Base-by-base conservation (phyloP, 2,888 invertebrate species). In the Alentia gelatinosa region DNA sequence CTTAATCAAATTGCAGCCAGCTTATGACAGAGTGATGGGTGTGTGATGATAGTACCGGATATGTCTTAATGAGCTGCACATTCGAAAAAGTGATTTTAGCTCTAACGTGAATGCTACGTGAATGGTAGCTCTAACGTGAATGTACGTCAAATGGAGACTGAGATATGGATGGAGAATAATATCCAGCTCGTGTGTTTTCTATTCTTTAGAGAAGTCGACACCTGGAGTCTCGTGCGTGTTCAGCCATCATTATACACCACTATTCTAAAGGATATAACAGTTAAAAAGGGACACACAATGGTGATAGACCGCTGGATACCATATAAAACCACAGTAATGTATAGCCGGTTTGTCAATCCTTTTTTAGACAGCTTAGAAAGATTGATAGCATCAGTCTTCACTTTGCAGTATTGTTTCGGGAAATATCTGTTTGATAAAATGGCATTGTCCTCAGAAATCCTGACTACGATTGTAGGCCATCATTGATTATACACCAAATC, bases 11-110 rank as follows among this genome's bases (percentile, higher is more conserved):
- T 79, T 79, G 79, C 39, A 37, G 37, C n/a, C n/a, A 39, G 79
- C 79, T 19, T 79, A 79, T 79, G 79, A 79, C 79, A 79, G 79
- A 39, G 79, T 79, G 79, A 79, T 39, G 79, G 79, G 37, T 23
- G 23, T 35, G 23, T 39, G 79, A 37, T 79, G 79, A 79, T 79
- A 79, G 79, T 35, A 19, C 39, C 79, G 19, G 26, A 39, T 5
- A 79, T 79, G 79, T 79, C 79, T 79, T 79, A 79, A 79, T 79
- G 39, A 39, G 23, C 39, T 35, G 19, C 23, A 1, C 12, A 12
- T 68, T 68, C 12, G 30, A 68, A 68, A 63, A 68, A 68, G 68
- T 4, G 30, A 68, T 26, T 68, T 30, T 68, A 68, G n/a, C 47
- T 12, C n/a, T 12, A 47, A 12, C 19, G 47, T 47, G 47, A 47